Percentiles rank a stretch among this genome's conserved stretches.
phyloP scores from a whole-genome alignment of 2,888 invertebrate species.

The Ellobium chinense region DNA sequence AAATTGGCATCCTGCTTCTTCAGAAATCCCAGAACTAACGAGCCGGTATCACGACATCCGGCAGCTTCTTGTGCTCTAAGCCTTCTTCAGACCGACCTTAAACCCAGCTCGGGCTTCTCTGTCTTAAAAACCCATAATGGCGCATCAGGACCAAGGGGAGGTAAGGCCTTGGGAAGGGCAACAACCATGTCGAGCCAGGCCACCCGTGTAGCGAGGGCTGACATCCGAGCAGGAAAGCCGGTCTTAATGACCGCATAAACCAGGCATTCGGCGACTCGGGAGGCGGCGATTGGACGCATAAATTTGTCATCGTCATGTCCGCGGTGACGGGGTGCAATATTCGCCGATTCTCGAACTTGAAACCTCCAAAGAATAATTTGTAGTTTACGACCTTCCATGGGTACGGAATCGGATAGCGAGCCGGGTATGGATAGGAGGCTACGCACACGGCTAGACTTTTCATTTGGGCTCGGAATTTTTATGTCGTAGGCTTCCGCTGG shows the following conservation, averaged over 20 bases:
- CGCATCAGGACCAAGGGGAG: neutral
- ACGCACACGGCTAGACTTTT: too few species aligned
- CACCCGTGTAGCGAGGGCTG: slow-evolving; percentile 33
- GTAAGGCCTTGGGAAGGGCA: neutral
- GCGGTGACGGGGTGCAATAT: slow-evolving; percentile 23
- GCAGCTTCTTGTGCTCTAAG: too few species aligned
- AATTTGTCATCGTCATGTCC: slow-evolving; percentile 36
- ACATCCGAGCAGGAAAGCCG: slow-evolving; percentile 19
- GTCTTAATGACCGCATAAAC: slow-evolving; percentile 37
- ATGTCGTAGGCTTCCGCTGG: too few species aligned
- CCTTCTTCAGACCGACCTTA: too few species aligned
- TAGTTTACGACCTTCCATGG: neutral
- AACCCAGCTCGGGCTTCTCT: too few species aligned
- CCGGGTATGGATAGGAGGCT: neutral
- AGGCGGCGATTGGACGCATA: slow-evolving; percentile 18
- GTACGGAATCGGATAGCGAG: neutral
- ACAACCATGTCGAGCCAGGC: neutral
- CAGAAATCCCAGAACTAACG: too few species aligned
- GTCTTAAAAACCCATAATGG: neutral
- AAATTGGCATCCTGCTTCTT: too few species aligned
- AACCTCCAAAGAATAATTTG: neutral
- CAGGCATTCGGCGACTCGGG: neutral
- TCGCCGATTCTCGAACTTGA: neutral
- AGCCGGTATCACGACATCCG: too few species aligned
- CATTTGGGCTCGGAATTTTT: too few species aligned